Evolutionary conservation across 2,888 invertebrate genomes (phyloP).

Genomic region (Cephus pygmeus): DNA sequence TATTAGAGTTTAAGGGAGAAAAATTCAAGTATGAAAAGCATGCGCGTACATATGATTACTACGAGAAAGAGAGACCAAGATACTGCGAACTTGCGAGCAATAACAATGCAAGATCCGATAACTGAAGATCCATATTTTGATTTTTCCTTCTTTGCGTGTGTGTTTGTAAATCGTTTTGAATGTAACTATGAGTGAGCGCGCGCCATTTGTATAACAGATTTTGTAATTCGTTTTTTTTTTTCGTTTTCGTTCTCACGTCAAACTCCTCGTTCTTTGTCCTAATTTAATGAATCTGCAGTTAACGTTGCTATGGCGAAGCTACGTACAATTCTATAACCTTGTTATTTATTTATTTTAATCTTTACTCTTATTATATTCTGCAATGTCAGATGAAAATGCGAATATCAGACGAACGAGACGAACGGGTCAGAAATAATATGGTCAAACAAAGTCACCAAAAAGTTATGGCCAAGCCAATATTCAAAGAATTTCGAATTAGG

Average conservation of each 20-base stretch:
- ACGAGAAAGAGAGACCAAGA: background rate
- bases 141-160: background rate
- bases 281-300: background rate
- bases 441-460: background rate
- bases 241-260: background rate
- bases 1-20: background rate
- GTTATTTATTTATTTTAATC: background rate
- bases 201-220: background rate
- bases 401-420: background rate
- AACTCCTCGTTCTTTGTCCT: background rate
- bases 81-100: too few species aligned
- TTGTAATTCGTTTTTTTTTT: too few species aligned
- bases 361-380: background rate
- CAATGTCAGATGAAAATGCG: background rate
- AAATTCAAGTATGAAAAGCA: background rate
- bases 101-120: background rate
- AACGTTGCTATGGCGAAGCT: background rate
- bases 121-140: background rate
- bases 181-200: background rate
- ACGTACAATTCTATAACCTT: background rate
- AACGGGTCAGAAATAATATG: background rate
- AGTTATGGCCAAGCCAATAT: background rate
- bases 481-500: background rate
- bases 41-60: background rate
- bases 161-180: background rate